Conservation (phyloP, 2,888 invertebrate species). For the Hypomecis atomaria region DNA sequence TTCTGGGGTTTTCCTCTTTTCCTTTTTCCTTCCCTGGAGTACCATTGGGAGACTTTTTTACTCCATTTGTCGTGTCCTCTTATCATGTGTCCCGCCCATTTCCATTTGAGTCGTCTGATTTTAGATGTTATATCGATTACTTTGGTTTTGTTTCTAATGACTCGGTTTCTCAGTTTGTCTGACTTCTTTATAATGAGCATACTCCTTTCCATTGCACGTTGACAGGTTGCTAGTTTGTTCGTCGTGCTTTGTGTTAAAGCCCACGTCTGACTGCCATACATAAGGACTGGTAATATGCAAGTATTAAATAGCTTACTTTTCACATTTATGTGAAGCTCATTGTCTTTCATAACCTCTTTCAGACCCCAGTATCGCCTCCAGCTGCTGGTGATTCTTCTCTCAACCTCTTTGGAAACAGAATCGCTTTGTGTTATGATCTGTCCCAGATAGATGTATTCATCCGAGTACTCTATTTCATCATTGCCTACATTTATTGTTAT, state of each 20-base stretch:
- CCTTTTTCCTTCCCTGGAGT: conserved; percentile 27
- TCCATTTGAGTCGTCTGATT: not conserved
- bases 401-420: conserved; percentile 7
- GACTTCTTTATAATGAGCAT: not conserved
- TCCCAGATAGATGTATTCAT: conserved; percentile 11
- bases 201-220: conserved; percentile 5
- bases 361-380: conserved; percentile 25
- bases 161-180: conserved; percentile 6
- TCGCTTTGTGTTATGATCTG: conserved; percentile 2
- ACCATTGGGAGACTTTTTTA: conserved; percentile 16
- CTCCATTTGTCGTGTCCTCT: conserved; percentile 6
- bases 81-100: conserved; percentile 3
- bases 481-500: conserved; percentile 13
- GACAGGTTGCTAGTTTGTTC: not conserved
- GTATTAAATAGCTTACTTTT: conserved; percentile 23
- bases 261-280: conserved; percentile 11
- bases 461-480: not conserved
- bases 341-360: conserved; percentile 27
- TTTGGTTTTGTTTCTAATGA: conserved; percentile 1
- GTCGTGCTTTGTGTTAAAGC: not conserved
- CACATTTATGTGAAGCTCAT: conserved; percentile 8
- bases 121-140: not conserved
- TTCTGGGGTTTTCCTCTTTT: conserved; percentile 29
- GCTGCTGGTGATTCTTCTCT: conserved; percentile 23
- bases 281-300: conserved; percentile 25